Evolutionary conservation across 1,140 invertebrate genomes (phyloP).

Genomic region (Melanaphis sacchari): DNA sequence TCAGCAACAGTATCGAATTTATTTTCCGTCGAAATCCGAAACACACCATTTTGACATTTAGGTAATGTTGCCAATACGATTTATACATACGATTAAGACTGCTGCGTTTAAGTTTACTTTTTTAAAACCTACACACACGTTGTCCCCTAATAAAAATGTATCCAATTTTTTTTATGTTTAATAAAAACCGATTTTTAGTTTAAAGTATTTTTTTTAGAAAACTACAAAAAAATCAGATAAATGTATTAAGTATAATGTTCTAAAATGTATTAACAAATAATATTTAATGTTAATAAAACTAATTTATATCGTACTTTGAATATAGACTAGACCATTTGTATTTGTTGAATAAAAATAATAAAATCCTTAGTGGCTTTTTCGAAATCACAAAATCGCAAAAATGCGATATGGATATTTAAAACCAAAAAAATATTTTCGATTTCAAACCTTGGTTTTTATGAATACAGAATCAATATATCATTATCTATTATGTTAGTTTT

Average conservation of each 20-base stretch:
- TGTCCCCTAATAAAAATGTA: not conserved
- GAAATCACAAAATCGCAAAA: no score
- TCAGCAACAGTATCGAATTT: not conserved
- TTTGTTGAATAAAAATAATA: no score
- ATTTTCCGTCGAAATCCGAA: not conserved
- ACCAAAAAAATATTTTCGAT: no score
- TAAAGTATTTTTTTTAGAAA: no score
- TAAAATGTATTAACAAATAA: not conserved
- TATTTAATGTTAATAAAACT: not conserved
- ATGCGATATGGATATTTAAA: no score
- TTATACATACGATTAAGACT: not conserved
- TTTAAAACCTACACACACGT: not conserved
- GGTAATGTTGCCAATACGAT: not conserved
- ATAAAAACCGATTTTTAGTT: no score
- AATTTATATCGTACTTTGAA: not conserved
- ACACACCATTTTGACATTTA: not conserved
- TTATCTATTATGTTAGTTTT: no score
- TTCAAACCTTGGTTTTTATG: not conserved
- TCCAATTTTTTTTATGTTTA: not conserved
- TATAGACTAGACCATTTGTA: not conserved
- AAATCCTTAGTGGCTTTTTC: no score
- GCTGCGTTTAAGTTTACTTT: not conserved
- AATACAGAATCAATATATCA: not conserved
- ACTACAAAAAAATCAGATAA: no score
- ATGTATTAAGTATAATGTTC: no score